These are phyloP conservation scores for Pollenia amentaria DNA, from an alignment of 2,888 invertebrate species.

Conservation along the genomic window DNA sequence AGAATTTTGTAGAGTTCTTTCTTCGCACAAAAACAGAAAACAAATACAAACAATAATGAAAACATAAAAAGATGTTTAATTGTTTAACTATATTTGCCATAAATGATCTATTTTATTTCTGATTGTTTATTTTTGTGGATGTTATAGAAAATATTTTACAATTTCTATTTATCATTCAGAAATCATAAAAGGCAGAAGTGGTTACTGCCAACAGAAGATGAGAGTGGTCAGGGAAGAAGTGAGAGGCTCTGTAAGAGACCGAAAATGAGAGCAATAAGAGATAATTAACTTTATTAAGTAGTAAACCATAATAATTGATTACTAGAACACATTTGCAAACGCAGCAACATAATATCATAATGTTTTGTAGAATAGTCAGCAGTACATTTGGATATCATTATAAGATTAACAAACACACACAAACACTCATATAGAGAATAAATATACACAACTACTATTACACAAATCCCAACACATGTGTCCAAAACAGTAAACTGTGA, in stretches of 20 bases:
- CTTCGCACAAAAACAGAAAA: background rate
- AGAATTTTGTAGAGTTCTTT: background rate
- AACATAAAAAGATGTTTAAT: background rate
- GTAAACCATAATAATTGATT: constrained; percentile 65
- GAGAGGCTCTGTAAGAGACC: too few relatives aligned
- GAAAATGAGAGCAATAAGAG: background rate
- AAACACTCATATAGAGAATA: constrained; percentile 1
- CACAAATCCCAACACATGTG: constrained; percentile 37
- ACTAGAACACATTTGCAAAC: constrained; percentile 55
- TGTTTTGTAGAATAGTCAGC: too few relatives aligned
- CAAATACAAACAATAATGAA: constrained; percentile 5
- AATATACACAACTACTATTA: background rate
- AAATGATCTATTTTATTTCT: constrained; percentile 9
- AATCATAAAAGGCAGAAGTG: background rate
- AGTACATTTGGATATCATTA: constrained; percentile 15
- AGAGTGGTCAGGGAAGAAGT: background rate
- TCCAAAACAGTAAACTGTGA: constrained; percentile 38
- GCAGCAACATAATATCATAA: constrained; percentile 6
- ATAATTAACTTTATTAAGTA: constrained; percentile 65
- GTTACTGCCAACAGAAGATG: background rate
- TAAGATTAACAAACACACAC: constrained; percentile 38
- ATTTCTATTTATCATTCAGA: background rate
- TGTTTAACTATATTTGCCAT: constrained; percentile 12
- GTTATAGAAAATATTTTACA: background rate
- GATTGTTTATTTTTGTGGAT: background rate